These are phyloP conservation scores for Calliphora vicina DNA, from an alignment of 1,140 invertebrate genomes.

Conservation along the genomic window DNA sequence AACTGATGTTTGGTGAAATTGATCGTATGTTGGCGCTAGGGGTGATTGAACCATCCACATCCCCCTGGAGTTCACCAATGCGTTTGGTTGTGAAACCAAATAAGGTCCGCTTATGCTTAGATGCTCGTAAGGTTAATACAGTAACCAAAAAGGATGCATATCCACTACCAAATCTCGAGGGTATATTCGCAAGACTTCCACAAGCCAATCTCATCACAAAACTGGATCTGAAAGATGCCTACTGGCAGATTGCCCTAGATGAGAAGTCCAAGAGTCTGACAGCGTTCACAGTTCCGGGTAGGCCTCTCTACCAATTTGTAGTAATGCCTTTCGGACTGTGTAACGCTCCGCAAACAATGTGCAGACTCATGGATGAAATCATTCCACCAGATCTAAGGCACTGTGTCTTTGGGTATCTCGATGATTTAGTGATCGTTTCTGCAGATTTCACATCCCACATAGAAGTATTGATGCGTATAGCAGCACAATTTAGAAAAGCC, in stretches of 20 bases:
- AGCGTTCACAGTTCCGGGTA: slow-evolving; percentile 61
- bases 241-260: slow-evolving; percentile 56
- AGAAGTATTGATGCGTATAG: slow-evolving; percentile 52
- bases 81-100: not conserved
- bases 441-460: slow-evolving; percentile 60
- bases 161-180: slow-evolving; percentile 43
- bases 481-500: slow-evolving; percentile 50
- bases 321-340: slow-evolving; percentile 45
- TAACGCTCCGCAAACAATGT: slow-evolving; percentile 37
- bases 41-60: slow-evolving; percentile 41
- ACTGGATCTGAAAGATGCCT: slow-evolving; percentile 55
- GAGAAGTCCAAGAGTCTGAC: slow-evolving; percentile 57
- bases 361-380: slow-evolving; percentile 42
- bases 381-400: slow-evolving; percentile 58
- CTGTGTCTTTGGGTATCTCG: slow-evolving; percentile 41
- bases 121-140: slow-evolving; percentile 51
- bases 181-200: slow-evolving; percentile 42
- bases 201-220: slow-evolving; percentile 44
- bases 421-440: slow-evolving; percentile 37
- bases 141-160: slow-evolving; percentile 47
- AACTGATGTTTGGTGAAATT: slow-evolving; percentile 45
- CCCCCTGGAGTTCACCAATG: slow-evolving; percentile 36
- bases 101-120: slow-evolving; percentile 49
- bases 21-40: slow-evolving; percentile 42
- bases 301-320: slow-evolving; percentile 50